Evolutionary conservation across 2,888 invertebrate genomes (phyloP), one percentile per base, ranked within the genome.

Genomic region (Venustoraphidia nigricollis): DNA sequence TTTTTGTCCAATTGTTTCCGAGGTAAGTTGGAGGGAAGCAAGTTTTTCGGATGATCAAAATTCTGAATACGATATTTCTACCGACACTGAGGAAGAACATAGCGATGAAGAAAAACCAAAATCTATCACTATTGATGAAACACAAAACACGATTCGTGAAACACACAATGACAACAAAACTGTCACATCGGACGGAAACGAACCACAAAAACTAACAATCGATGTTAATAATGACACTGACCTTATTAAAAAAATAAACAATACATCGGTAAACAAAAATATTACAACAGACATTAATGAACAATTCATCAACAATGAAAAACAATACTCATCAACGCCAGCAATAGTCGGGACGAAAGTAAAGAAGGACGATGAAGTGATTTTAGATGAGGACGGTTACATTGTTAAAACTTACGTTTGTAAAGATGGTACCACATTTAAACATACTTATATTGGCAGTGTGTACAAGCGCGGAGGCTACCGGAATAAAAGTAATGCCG

Each of bases 1-100:
- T 58, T 87, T 87, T 62, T 83, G 81, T 56, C 85, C 85, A 4
- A 79, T 86, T 46, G 84, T 87, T 10, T 80, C 83, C 44, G 83
- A 86, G 66, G 83, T 86, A 51, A 81, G 81, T 61, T 87, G 86
- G 83, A 74, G 78, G 54, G 81, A 83, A 58, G 68, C 73, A 52
- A 76, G 75, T 58, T 64, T 68, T 50, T 76, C 73, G 57, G 59
- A 59, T 41, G 58, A 55, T 35, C 51, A 52, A 10, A 34, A 39
- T 39, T 43, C 43, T 1, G 10, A 49, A 60, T 59, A 59, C 62
- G 63, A 55, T 63, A 64, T 52, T 60, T 48, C 44, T 27, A 34
- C 53, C 54, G 36, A 58, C 54, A 45, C 52, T 55, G 9, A 52
- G 45, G 17, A 36, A 38, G 13, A 41, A 44, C 34, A 45, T 36